A percentile compares a stretch with the other conserved stretches of the same genome.
phyloP scores from a whole-genome alignment of 2,888 invertebrate species.

The Chrysomela aeneicollis region DNA sequence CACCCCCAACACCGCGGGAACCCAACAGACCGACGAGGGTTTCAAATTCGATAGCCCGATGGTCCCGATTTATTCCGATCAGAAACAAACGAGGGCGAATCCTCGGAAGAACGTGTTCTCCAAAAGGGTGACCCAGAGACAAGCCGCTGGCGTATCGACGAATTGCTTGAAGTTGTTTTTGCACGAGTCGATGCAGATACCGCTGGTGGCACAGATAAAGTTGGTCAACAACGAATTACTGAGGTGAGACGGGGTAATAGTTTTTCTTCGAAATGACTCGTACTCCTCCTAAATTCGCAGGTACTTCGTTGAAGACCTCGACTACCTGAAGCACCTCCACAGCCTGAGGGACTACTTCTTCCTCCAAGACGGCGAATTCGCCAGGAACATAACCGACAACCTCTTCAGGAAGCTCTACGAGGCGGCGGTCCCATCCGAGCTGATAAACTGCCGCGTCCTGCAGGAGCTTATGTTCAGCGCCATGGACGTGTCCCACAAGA shows the following conservation, averaged over 20 bases:
- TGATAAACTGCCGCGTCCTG: constrained; percentile 74
- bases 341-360: constrained; percentile 82
- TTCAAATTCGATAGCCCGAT: constrained; percentile 36
- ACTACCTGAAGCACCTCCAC: constrained; percentile 74
- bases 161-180: constrained; percentile 54
- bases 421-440: constrained; percentile 70
- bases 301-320: constrained; percentile 71
- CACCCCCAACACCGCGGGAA: constrained; percentile 56
- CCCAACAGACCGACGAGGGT: constrained; percentile 64
- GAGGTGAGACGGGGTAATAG: constrained; percentile 55
- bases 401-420: constrained; percentile 73
- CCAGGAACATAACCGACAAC: constrained; percentile 74
- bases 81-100: constrained; percentile 2
- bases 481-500: constrained; percentile 71
- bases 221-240: constrained; percentile 77
- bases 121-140: constrained; percentile 54
- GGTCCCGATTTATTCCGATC: constrained; percentile 27
- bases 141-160: constrained; percentile 57
- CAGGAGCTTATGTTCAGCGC: constrained; percentile 73
- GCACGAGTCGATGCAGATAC: constrained; percentile 66
- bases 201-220: constrained; percentile 72
- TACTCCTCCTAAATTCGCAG: no score
- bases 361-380: constrained; percentile 82
- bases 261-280: neutral
- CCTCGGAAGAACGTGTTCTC: constrained; percentile 43